Conservation (phyloP, 2,113 vertebrate species). For the Ibidorhyncha struthersii region DNA sequence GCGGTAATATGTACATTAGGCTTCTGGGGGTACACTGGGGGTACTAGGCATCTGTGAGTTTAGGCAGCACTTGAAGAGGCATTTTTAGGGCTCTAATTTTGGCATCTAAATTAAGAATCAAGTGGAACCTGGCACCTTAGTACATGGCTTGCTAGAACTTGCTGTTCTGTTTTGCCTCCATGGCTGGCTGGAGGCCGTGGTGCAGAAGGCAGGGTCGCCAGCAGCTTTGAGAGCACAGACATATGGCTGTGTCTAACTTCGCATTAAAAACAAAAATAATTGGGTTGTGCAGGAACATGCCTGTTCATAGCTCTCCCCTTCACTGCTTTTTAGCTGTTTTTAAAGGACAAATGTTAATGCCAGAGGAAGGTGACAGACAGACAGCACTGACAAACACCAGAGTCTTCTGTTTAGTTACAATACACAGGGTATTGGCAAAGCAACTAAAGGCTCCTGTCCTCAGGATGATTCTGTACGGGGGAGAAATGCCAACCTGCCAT, state of each 20-base stretch:
- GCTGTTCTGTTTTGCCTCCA: neutral
- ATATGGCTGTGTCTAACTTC: neutral
- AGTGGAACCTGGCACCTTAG: neutral
- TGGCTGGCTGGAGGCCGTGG: neutral
- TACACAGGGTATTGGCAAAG: neutral
- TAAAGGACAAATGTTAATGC: neutral
- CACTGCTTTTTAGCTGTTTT: neutral
- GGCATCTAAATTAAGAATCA: neutral
- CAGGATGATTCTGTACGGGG: neutral
- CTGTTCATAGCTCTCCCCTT: neutral
- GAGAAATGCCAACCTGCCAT: neutral
- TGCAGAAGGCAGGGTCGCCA: neutral
- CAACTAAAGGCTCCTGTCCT: neutral
- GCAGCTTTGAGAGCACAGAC: neutral
- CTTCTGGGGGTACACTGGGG: neutral
- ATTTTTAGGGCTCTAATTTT: neutral
- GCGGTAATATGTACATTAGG: rapidly evolving
- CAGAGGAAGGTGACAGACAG: neutral
- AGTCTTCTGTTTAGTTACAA: neutral
- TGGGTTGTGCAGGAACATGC: neutral
- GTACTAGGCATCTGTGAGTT: neutral
- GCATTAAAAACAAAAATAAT: neutral
- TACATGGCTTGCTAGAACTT: neutral
- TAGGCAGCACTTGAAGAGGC: neutral
- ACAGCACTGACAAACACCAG: neutral